Conservation (phyloP, 2,888 invertebrate genomes). For the Caenorhabditis angaria region DNA sequence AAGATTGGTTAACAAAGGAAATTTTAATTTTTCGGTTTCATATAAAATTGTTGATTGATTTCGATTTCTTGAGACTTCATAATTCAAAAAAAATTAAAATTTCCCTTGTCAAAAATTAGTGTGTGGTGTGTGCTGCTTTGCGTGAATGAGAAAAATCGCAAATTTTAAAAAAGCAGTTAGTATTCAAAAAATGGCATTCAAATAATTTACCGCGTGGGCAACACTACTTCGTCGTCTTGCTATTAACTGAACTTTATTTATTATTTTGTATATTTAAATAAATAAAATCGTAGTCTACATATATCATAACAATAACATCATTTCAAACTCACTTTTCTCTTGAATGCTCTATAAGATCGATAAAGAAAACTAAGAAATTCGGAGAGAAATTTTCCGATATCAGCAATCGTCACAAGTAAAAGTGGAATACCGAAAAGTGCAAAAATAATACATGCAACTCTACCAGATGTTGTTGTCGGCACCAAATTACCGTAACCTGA, state of each 20-base stretch:
- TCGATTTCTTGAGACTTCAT: no score
- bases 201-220: constrained; percentile 40
- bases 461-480: constrained; percentile 64
- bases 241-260: constrained; percentile 36
- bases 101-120: no score
- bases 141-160: constrained; percentile 8
- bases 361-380: constrained; percentile 71
- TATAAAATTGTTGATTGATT: no score
- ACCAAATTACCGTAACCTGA: constrained; percentile 70
- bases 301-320: background rate
- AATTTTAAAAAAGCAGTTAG: background rate
- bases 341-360: constrained; percentile 64
- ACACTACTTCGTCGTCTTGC: constrained; percentile 45
- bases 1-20: no score
- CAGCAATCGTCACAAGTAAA: constrained; percentile 71
- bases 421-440: constrained; percentile 72
- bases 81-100: no score
- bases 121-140: background rate
- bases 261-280: background rate
- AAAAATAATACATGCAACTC: constrained; percentile 71
- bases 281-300: no score
- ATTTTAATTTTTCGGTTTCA: no score
- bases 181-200: background rate
- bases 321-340: constrained; percentile 59
- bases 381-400: constrained; percentile 71